Percentiles rank a stretch among this genome's conserved stretches.
Conservation (phyloP, 2,888 invertebrate species). For the Agriopis aurantiaria region DNA sequence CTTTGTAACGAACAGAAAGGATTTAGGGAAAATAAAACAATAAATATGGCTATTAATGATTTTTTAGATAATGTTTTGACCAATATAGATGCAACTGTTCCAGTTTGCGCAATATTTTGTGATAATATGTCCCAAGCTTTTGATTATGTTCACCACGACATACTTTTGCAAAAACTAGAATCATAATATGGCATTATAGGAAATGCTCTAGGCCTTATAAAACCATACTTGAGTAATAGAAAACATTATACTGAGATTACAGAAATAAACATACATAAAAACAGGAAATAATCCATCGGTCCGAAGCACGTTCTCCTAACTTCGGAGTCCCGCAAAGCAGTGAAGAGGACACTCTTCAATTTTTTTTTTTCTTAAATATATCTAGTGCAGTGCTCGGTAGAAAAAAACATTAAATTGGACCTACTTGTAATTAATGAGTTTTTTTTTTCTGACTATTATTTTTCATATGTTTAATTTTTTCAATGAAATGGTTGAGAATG, state of each 20-base stretch:
- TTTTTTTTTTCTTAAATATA: too few relatives aligned
- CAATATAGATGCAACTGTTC: background rate
- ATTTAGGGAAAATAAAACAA: conserved; percentile 11
- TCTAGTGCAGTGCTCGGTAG: too few relatives aligned
- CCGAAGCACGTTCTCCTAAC: background rate
- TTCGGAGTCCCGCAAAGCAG: conserved; percentile 6
- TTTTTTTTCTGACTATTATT: too few relatives aligned
- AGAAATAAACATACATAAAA: conserved; percentile 6
- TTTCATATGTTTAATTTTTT: too few relatives aligned
- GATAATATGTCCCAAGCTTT: conserved; percentile 2
- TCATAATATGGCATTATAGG: background rate
- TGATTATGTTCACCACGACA: background rate
- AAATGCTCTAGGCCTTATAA: background rate
- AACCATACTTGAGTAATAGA: conserved; percentile 15
- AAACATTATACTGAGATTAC: conserved; percentile 15
- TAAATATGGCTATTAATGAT: conserved; percentile 10
- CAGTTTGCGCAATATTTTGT: conserved; percentile 1
- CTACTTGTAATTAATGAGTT: too few relatives aligned
- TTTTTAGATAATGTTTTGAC: background rate
- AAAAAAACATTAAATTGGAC: too few relatives aligned
- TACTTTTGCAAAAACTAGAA: background rate
- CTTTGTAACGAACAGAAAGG: conserved; percentile 12
- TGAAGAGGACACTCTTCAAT: background rate
- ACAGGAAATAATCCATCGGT: conserved; percentile 1
- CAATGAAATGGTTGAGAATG: too few relatives aligned